These are phyloP conservation scores for Brachymystax lenok DNA, from an alignment of 2,797 vertebrate species.

Conservation along the genomic window DNA sequence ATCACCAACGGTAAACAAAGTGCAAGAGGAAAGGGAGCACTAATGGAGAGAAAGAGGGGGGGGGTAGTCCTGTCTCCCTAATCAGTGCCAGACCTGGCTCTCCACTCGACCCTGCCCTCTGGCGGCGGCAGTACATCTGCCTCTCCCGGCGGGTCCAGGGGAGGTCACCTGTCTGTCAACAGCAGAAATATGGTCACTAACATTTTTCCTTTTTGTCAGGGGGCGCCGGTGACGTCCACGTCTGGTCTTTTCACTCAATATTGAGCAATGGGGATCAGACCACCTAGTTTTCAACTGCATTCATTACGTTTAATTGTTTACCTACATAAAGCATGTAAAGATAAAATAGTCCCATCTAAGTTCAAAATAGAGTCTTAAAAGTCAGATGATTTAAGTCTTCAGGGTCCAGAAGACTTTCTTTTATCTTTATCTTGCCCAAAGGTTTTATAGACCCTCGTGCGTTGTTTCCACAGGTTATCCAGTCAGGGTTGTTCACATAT, in stretches of 20 bases:
- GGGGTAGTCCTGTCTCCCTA: not conserved
- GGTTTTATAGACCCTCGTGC: slow-evolving; percentile 53
- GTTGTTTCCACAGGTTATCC: slow-evolving; percentile 59
- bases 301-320: slow-evolving; percentile 50
- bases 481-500: slow-evolving; percentile 54
- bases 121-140: not conserved
- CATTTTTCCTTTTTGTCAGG: slow-evolving; percentile 39
- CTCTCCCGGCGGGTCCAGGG: not conserved
- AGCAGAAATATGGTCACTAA: slow-evolving; percentile 46
- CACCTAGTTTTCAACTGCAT: slow-evolving; percentile 1
- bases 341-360: slow-evolving; percentile 46
- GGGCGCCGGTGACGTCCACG: not conserved
- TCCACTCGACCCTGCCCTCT: slow-evolving; percentile 1
- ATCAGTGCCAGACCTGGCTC: slow-evolving; percentile 20
- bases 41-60: slow-evolving; percentile 6
- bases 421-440: slow-evolving; percentile 51
- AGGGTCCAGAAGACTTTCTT: slow-evolving; percentile 42
- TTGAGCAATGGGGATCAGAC: slow-evolving; percentile 26
- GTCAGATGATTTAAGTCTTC: slow-evolving; percentile 56
- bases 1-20: slow-evolving; percentile 40
- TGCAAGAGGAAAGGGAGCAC: not conserved
- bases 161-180: not conserved
- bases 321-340: slow-evolving; percentile 63
- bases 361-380: slow-evolving; percentile 53
- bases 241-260: slow-evolving; percentile 4